These are phyloP conservation scores for Fragum sueziense DNA, from an alignment of 2,888 invertebrate genomes.

Conservation along the genomic window DNA sequence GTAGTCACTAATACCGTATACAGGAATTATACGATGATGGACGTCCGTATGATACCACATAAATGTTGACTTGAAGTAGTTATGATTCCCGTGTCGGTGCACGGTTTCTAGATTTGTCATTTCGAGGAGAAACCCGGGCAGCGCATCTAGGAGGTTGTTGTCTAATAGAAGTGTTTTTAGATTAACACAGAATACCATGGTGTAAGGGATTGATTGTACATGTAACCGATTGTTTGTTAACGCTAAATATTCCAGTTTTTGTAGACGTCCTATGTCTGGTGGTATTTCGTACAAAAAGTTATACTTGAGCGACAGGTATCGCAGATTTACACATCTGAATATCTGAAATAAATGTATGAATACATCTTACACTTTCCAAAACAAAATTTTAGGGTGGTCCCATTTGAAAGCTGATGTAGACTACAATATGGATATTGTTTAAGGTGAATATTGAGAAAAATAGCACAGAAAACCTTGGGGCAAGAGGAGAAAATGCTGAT, in stretches of 20 bases:
- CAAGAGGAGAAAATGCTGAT: no score
- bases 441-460: no score
- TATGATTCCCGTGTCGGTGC: slow-evolving; percentile 84
- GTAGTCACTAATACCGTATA: slow-evolving; percentile 64
- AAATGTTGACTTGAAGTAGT: slow-evolving; percentile 84
- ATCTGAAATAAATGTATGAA: slow-evolving; percentile 75
- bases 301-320: slow-evolving; percentile 82
- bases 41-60: slow-evolving; percentile 84
- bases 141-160: slow-evolving; percentile 83
- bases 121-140: slow-evolving; percentile 83
- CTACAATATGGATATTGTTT: no score
- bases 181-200: slow-evolving; percentile 82
- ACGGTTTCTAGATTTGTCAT: slow-evolving; percentile 82
- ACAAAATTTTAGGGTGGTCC: no score
- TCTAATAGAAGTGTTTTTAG: slow-evolving; percentile 82
- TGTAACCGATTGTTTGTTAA: slow-evolving; percentile 83
- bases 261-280: slow-evolving; percentile 82
- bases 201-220: slow-evolving; percentile 83
- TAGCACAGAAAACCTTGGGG: no score
- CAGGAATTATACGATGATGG: slow-evolving; percentile 81
- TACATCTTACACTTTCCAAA: neutral
- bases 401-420: no score
- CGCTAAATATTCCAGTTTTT: slow-evolving; percentile 81
- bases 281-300: slow-evolving; percentile 83
- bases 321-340: slow-evolving; percentile 82